Evolutionary conservation across 1,140 invertebrate species (phyloP), one percentile per base, ranked within the genome.

Genomic region (Trinorchestia longiramus): DNA sequence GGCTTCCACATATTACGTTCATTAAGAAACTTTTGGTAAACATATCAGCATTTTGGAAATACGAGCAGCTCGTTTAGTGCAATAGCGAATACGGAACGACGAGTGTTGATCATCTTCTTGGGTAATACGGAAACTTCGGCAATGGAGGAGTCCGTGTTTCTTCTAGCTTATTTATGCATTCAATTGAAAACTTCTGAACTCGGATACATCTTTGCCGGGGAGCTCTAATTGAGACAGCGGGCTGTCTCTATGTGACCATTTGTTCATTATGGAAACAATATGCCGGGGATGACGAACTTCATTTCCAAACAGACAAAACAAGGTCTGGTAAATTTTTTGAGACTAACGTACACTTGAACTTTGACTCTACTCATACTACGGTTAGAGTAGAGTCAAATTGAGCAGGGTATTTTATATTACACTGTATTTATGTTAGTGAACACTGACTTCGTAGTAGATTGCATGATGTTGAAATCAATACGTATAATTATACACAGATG

Each of bases 141-240:
- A 94, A 94, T 47, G 92, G 44, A 94, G 92, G 44, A 43, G 92
- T 43, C 43, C 92, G 92, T 94, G 92, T 94, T 94, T 94, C 92
- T 94, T 94, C 92, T 11, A 94, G 11, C 43, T 94, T 94, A 94
- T 94, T 94, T 94, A 94, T 94, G 92, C 92, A 94, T 94, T 94
- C 92, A 94, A 94, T 94, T 94, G 92, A 94, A 94, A 94, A 94
- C 92, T 94, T 94, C 92, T 47, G 92, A 94, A 94, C 41, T 94
- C 43, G 92, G 44, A 94, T 94, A 94, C 92, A 94, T 94, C 92
- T 94, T 94, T 94, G 92, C 92, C 44, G 44, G 43, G 11, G 92
- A 91, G 92, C 92, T 45, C 92, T 94, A 94, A 94, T 94, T 94
- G 92, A 44, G 92, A 94, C 92, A 94, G 92, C 92, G 43, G 92